Base-by-base conservation (phyloP, 2,797 vertebrate species). In the Schizopygopsis malacanthus region DNA sequence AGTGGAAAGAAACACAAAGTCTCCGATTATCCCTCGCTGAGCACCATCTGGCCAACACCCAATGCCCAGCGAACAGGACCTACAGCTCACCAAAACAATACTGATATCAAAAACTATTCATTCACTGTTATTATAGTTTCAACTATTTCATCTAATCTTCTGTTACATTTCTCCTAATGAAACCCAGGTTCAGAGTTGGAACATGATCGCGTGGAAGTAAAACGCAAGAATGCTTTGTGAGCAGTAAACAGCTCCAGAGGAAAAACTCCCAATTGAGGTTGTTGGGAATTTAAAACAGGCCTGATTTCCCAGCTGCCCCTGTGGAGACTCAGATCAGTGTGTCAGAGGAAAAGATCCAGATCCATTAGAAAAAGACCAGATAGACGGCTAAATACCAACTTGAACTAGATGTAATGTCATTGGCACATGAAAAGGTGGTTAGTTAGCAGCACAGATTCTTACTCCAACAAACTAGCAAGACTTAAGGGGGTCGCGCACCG, bases 1-100 rank as follows among this genome's bases (percentile, higher is more conserved):
- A 93, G 91, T 95, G 95, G 95, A 95, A 95, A 95, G 89, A 93
- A 86, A 83, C 82, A 90, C 90, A 86, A 92, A 90, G 90, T 94
- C 92, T 92, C 80, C 91, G 86, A 89, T 90, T 88, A 90, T 88
- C 83, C 85, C 75, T 89, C 80, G 63, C 65, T 77, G 81, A 67
- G 76, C 77, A 82, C 81, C 22, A 33, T 92, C 91, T 89, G 90
- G 90, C 87, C 85, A 71, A 81, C 85, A 84, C 79, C 83, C 75
- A 87, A 77, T 3, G 3, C 20, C 25, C 72, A 33, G 16, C 33
- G 1, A 33, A 6, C 28, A 16, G 6, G 63, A 67, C 15, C 15
- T 67, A 37, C 33, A 37, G 65, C 65, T 67, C 65, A 37, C 33
- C 8, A 20, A 37, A 67, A 67, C 63, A 67, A 67, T 37, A 33